These are phyloP conservation scores for Caenorhabditis uteleia DNA, from an alignment of 2,888 invertebrate genomes.

Conservation along the genomic window DNA sequence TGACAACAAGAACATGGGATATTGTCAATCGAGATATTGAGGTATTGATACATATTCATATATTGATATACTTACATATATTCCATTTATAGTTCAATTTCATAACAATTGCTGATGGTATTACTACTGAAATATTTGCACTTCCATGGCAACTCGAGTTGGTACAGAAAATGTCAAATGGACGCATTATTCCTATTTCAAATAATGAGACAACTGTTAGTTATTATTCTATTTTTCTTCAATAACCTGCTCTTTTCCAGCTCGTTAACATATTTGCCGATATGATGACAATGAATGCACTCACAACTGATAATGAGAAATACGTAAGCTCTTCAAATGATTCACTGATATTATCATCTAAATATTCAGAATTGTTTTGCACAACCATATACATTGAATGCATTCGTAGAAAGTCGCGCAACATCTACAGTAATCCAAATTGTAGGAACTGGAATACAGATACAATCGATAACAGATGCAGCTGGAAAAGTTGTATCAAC, in stretches of 20 bases:
- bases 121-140: slow-evolving; percentile 17
- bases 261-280: slow-evolving; percentile 12
- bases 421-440: slow-evolving; percentile 13
- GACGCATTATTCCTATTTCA: slow-evolving; percentile 18
- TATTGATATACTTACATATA: neutral
- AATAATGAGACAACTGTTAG: slow-evolving; percentile 9
- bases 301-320: slow-evolving; percentile 18
- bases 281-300: slow-evolving; percentile 8
- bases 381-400: slow-evolving; percentile 1
- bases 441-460: slow-evolving; percentile 13
- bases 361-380: slow-evolving; percentile 13
- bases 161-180: slow-evolving; percentile 21
- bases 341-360: neutral
- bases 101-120: slow-evolving; percentile 22
- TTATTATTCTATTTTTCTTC: neutral
- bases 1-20: slow-evolving; percentile 23
- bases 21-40: slow-evolving; percentile 23
- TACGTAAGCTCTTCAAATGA: slow-evolving; percentile 7
- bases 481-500: slow-evolving; percentile 5
- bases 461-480: slow-evolving; percentile 7
- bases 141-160: slow-evolving; percentile 23
- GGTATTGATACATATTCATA: neutral
- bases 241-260: slow-evolving; percentile 2
- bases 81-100: slow-evolving; percentile 11
- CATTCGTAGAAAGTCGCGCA: slow-evolving; percentile 13